These are phyloP conservation scores for Apis dorsata DNA, from an alignment of 1,140 invertebrate genomes.

Conservation along the genomic window DNA sequence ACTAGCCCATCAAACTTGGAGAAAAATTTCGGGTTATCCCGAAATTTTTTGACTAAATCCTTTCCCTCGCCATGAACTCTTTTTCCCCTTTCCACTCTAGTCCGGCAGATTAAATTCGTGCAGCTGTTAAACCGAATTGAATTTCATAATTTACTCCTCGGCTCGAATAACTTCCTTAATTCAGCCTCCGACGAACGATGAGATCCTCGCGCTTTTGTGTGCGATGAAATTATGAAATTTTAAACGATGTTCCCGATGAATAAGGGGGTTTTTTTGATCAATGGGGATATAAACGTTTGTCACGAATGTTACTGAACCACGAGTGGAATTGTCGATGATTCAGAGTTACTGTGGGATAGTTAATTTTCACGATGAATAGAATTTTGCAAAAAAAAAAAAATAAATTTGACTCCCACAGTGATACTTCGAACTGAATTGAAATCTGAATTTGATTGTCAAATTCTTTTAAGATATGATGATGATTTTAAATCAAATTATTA, in stretches of 20 bases:
- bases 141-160: not conserved
- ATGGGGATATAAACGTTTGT: not conserved
- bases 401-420: too few species aligned
- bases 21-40: not conserved
- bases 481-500: too few species aligned
- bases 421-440: too few species aligned
- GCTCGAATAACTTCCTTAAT: constrained; percentile 8
- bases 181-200: not conserved
- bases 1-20: too few species aligned
- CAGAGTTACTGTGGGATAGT: not conserved
- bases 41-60: too few species aligned
- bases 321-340: not conserved
- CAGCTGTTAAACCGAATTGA: constrained; percentile 7
- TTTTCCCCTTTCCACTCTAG: too few species aligned
- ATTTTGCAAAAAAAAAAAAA: too few species aligned
- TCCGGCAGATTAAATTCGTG: not conserved
- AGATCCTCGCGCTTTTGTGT: not conserved
- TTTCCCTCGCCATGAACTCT: too few species aligned
- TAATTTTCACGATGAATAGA: not conserved
- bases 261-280: not conserved
- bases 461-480: too few species aligned
- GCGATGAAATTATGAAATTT: constrained; percentile 3
- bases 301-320: not conserved
- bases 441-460: too few species aligned
- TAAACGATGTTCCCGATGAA: not conserved